phyloP scores from a whole-genome alignment of 1,140 invertebrate genomes.

The Neuroterus valhalla region DNA sequence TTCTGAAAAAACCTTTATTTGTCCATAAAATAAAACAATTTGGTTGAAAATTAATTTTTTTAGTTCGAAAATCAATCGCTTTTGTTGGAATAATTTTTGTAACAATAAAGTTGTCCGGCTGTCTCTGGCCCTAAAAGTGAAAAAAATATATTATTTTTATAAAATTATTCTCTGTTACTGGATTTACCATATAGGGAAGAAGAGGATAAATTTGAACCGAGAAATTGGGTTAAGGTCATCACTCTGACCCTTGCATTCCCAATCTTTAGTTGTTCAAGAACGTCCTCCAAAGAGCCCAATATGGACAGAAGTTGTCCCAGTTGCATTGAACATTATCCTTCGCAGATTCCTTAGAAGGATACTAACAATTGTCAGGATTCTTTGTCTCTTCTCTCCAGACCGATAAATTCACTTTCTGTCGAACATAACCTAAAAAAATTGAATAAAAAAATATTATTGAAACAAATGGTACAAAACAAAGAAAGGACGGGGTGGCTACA shows the following conservation, averaged over 20 bases:
- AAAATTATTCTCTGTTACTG: neutral
- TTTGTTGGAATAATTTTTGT: too few species aligned
- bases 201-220: neutral
- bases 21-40: too few species aligned
- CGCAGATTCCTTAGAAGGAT: constrained; percentile 62
- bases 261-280: constrained; percentile 48
- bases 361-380: constrained; percentile 41
- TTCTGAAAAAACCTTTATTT: too few species aligned
- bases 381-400: constrained; percentile 43
- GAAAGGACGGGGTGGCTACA: too few species aligned
- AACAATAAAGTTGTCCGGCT: too few species aligned
- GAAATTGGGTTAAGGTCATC: constrained; percentile 68
- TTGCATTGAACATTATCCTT: constrained; percentile 66
- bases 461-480: too few species aligned
- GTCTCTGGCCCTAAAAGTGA: too few species aligned
- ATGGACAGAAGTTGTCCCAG: constrained; percentile 63
- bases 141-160: too few species aligned
- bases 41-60: too few species aligned
- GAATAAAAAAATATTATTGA: neutral
- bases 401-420: constrained; percentile 21
- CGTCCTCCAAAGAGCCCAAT: constrained; percentile 61
- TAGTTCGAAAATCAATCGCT: too few species aligned
- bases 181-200: constrained; percentile 18
- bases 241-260: constrained; percentile 56
- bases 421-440: constrained; percentile 12